phyloP scores from a whole-genome alignment of 2,113 vertebrate genomes.

The Cephalopterus ornatus region DNA sequence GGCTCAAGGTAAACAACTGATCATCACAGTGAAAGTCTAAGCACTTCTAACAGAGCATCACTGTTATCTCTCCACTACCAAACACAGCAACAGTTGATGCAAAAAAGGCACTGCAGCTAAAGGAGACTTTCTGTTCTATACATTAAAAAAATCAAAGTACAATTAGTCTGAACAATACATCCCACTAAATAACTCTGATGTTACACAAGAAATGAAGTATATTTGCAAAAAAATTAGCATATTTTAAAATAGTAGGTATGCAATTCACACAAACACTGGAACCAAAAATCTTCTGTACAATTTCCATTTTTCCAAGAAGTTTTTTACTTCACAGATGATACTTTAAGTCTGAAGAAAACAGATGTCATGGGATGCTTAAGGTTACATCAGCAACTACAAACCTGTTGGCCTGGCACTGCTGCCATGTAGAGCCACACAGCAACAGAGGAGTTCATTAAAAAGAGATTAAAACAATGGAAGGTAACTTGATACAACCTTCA shows the following conservation, averaged over 20 bases:
- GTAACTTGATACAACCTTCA: not conserved
- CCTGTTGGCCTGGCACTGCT: fast-evolving
- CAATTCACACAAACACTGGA: not conserved
- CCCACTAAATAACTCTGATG: not conserved
- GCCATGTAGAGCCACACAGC: not conserved
- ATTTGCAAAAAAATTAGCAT: not conserved
- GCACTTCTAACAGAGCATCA: not conserved
- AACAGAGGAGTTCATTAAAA: not conserved
- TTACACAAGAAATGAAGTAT: not conserved
- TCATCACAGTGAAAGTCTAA: not conserved
- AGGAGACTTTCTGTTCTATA: not conserved
- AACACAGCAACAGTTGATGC: not conserved
- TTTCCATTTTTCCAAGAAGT: not conserved
- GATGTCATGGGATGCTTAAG: not conserved
- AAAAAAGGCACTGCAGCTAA: not conserved
- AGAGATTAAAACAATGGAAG: not conserved
- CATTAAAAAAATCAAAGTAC: not conserved
- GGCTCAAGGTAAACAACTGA: not conserved
- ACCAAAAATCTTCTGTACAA: not conserved
- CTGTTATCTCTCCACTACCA: not conserved
- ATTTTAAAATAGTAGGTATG: not conserved
- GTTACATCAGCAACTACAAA: not conserved
- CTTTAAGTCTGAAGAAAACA: not conserved
- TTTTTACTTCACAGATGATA: not conserved
- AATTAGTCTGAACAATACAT: not conserved